phyloP scores from a whole-genome alignment of 2,113 vertebrate species.

The Lontra canadensis region DNA sequence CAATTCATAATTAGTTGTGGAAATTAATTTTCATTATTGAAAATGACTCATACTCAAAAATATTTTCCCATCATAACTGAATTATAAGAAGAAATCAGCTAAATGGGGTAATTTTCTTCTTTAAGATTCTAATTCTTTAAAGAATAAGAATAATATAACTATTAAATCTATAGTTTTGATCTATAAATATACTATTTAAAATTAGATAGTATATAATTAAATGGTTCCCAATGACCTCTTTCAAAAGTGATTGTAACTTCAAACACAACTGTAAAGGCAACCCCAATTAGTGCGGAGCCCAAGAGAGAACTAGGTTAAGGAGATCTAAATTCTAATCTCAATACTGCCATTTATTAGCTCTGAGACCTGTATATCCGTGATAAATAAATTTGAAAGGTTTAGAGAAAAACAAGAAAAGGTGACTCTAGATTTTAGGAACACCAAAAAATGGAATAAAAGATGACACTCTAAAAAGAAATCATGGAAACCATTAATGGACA shows the following conservation, averaged over 20 bases:
- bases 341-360: neutral
- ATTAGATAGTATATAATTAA: neutral
- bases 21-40: slow-evolving; percentile 15
- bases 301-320: neutral
- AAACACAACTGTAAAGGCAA: neutral
- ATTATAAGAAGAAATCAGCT: neutral
- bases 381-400: slow-evolving; percentile 3
- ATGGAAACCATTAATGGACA: neutral
- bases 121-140: neutral
- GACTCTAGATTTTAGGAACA: neutral
- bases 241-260: neutral
- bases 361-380: neutral
- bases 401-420: neutral
- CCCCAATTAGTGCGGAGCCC: neutral
- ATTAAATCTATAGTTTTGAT: neutral
- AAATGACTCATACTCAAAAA: neutral
- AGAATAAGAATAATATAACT: neutral
- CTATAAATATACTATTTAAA: neutral
- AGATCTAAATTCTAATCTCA: neutral
- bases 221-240: neutral
- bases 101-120: neutral
- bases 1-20: neutral
- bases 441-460: neutral
- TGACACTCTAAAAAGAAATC: neutral
- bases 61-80: neutral